These are phyloP conservation scores for Drosophila fuyamai DNA, from an alignment of 1,140 invertebrate species.

Conservation along the genomic window DNA sequence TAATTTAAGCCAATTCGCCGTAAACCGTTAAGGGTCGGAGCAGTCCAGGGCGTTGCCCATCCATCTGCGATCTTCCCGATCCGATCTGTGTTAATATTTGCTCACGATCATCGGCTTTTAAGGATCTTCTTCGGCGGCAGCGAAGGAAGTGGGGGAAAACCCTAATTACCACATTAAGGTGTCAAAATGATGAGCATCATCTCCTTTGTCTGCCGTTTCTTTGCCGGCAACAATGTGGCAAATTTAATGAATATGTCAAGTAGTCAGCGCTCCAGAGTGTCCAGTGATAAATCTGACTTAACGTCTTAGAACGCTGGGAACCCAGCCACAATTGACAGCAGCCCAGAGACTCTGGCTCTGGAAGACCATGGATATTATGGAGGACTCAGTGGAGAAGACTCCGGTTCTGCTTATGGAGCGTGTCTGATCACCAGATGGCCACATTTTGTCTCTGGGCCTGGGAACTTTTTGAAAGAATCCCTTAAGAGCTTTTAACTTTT, in stretches of 20 bases:
- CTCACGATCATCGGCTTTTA: conserved; percentile 77
- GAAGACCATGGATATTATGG: neutral
- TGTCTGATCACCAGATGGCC: conserved; percentile 44
- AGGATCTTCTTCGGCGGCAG: conserved; percentile 44
- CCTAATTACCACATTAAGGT: conserved; percentile 84
- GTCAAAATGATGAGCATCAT: conserved; percentile 80
- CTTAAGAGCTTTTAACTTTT: neutral
- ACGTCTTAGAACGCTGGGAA: conserved; percentile 55
- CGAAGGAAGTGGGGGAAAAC: conserved; percentile 40
- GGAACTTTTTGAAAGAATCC: conserved; percentile 4
- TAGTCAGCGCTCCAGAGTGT: conserved; percentile 70
- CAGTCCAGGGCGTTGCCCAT: conserved; percentile 53
- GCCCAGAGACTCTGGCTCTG: neutral
- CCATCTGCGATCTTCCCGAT: conserved; percentile 45
- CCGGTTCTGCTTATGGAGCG: conserved; percentile 52
- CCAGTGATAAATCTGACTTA: conserved; percentile 77
- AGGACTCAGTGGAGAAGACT: conserved; percentile 11
- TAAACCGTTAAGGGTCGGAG: conserved; percentile 71
- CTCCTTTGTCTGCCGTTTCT: conserved; percentile 50
- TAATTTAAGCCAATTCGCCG: conserved; percentile 82
- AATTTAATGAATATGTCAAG: conserved; percentile 83
- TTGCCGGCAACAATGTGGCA: conserved; percentile 73
- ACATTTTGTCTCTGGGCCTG: conserved; percentile 28
- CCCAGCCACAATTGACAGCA: conserved; percentile 34
- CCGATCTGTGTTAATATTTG: conserved; percentile 80